These are phyloP conservation scores for Ferdinandea cuprea DNA, from an alignment of 2,888 invertebrate species.

Conservation along the genomic window DNA sequence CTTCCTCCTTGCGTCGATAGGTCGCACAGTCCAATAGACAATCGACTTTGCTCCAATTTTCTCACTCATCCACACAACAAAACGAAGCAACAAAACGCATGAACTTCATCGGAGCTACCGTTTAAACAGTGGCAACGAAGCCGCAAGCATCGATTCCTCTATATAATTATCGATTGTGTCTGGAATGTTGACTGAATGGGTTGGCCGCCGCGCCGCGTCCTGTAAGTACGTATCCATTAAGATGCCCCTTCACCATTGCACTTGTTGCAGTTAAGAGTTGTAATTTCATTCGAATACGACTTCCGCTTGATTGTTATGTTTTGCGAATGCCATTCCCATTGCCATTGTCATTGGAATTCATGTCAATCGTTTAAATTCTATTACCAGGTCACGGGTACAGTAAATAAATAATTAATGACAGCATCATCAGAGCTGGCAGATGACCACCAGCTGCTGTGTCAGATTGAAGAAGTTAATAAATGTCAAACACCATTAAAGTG, in stretches of 20 bases:
- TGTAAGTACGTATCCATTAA: constrained; percentile 26
- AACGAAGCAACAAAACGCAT: constrained; percentile 16
- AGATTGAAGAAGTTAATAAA: not conserved
- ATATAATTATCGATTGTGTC: constrained; percentile 42
- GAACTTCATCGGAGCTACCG: not conserved
- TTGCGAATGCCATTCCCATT: too few species aligned
- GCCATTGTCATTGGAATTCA: too few species aligned
- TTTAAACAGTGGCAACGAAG: constrained; percentile 37
- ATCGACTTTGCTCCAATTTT: constrained; percentile 37
- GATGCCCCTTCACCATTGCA: constrained; percentile 29
- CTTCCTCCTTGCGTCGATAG: not conserved
- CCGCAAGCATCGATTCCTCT: constrained; percentile 15
- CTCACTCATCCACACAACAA: constrained; percentile 30
- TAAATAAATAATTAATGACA: not conserved
- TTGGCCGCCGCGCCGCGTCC: constrained; percentile 12
- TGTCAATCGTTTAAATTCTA: constrained; percentile 39
- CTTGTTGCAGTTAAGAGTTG: not conserved
- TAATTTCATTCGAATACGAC: constrained; percentile 44
- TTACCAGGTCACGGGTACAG: constrained; percentile 50
- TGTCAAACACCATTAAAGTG: not conserved
- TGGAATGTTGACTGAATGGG: constrained; percentile 44
- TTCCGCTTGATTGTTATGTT: constrained; percentile 44
- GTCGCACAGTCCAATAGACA: constrained; percentile 17
- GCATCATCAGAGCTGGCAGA: not conserved
- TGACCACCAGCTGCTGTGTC: too few species aligned